Base-by-base conservation (phyloP, 1,140 invertebrate genomes). In the Caenorhabditis inopinata region DNA sequence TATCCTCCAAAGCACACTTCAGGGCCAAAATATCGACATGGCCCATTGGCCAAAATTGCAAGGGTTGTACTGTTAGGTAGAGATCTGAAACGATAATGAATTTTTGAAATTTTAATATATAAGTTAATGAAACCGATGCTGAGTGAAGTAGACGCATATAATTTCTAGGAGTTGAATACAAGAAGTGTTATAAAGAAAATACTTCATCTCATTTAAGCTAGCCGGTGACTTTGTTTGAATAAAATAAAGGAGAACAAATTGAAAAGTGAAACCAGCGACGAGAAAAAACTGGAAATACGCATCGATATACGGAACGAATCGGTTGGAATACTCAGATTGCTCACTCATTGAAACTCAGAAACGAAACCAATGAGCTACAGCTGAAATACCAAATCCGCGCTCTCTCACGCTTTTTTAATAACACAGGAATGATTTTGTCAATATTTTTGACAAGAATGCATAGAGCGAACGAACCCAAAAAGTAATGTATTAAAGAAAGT, bases 1-100 rank as follows among this genome's bases (percentile, higher is more conserved):
- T 68, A 68, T 18, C 58, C 58, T 21, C 58, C n/a, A 21, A 68
- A 68, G n/a, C 58, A 68, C 1, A 68, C 58, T n/a, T 16, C 12
- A 11, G 58, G 16, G 0, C 58, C 58, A 21, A 68, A 68, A 68
- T 38, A 35, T 16, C 58, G 58, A n/a, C 58, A 68, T 21, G 58
- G 58, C 2, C 58, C 58, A 16, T 68, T 68, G 1, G 58, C 58
- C 0, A 68, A 12, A 11, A 68, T 32, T 21, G 58, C 58, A 16
- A 68, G 38, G 11, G 58, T 68, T 16, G 58, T 68, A 38, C 58
- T 68, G 58, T 68, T 68, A 9, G 58, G 58, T 9, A 68, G 58
- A 68, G 58, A 68, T 21, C 58, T 68, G n/a, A 11, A 68, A 21
- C 11, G 21, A 12, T 18, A 38, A 1, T 4, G 1, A 6, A 29